Conservation (phyloP, 1,140 invertebrate genomes). For the Hypsibius dujardini region DNA sequence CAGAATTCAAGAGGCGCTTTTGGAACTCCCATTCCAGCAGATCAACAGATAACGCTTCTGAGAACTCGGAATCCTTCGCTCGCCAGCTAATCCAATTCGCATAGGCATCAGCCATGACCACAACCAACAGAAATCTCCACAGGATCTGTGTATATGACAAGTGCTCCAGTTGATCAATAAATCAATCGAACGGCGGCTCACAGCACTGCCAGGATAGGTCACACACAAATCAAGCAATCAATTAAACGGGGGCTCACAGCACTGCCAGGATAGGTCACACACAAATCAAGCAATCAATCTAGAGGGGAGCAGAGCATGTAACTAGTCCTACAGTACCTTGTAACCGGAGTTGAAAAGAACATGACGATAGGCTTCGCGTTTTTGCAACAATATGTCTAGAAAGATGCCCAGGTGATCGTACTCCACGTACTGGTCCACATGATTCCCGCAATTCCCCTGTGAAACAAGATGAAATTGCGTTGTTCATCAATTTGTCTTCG, state of each 20-base stretch:
- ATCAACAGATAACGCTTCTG: neutral
- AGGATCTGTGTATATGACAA: neutral
- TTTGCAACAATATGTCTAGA: conserved; percentile 58
- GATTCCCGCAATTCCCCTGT: conserved; percentile 50
- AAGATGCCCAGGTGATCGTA: conserved; percentile 64
- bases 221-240: conserved; percentile 3
- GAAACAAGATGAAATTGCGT: too few relatives aligned
- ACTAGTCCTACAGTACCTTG: conserved; percentile 26
- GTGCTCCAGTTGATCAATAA: neutral
- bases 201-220: neutral
- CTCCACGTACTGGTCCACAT: conserved; percentile 72
- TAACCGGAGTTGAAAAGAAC: conserved; percentile 47
- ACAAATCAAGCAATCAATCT: neutral
- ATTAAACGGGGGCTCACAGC: neutral
- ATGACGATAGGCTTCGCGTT: conserved; percentile 59
- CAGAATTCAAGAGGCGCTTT: neutral
- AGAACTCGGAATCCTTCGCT: neutral
- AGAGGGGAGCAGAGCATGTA: neutral
- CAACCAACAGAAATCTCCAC: conserved; percentile 6
- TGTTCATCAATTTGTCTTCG: conserved; percentile 39
- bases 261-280: neutral
- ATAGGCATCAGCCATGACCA: conserved; percentile 13
- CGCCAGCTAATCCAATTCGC: conserved; percentile 3
- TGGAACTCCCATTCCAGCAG: conserved; percentile 14
- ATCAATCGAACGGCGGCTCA: neutral